Base-by-base conservation (phyloP, 2,797 vertebrate species). In the Sebastes steindachneri region DNA sequence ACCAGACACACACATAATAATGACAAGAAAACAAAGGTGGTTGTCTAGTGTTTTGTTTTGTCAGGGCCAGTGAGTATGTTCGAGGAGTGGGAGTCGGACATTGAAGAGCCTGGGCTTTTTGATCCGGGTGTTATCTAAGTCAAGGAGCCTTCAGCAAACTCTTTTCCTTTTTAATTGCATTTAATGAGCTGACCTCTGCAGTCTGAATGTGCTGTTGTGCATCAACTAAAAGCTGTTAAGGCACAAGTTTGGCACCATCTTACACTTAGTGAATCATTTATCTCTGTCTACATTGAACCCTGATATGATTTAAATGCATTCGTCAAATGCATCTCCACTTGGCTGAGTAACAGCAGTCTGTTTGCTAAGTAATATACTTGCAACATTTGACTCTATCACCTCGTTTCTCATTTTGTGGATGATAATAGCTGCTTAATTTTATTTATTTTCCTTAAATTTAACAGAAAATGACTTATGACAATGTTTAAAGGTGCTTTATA, bases 91-190 rank as follows among this genome's bases (percentile, higher is more conserved):
- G 87, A 84, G 89, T 74, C 19, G 15, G 51, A 60, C 68, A 74
- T 31, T 77, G 62, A 80, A 83, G 67, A 87, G 77, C 66, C n/a
- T 31, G 9, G 1, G 80, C 67, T 85, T 79, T 92, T 80, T 81
- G 9, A 86, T 81, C 53, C 51, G 31, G 57, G 64, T 79, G 68
- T 78, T 23, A 79, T 60, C 33, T 25, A 54, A 79, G 77, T 79
- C 58, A 80, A 41, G 17, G 9, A 74, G 64, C 64, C 74, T 75
- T 72, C 57, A 33, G 51, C 19, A 31, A 65, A 65, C 10, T 73
- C 14, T 21, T 73, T 59, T 35, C 25, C 19, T 48, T 75, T 82
- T 79, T 41, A 86, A 82, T 73, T 29, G 3, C 48, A 19, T 73
- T 58, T 71, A 77, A 72, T 85, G 66, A 31, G 26, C 55, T 59